Conservation (phyloP, 1,140 invertebrate genomes). For the Sitophilus oryzae region DNA sequence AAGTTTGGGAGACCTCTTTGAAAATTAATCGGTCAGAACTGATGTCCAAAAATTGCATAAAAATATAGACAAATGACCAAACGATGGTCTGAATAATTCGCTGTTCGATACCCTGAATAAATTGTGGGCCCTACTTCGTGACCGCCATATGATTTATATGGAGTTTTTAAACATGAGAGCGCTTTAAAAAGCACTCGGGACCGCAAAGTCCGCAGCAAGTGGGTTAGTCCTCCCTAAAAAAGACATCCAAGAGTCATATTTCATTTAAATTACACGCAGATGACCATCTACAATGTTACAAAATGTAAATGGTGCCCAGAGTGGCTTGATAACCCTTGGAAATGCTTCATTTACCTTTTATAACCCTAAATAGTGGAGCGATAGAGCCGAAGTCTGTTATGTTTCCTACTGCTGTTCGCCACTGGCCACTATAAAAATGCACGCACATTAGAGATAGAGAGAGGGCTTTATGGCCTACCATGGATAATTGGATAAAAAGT, state of each 20-base stretch:
- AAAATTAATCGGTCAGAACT: not conserved
- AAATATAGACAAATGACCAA: not conserved
- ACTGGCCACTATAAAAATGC: constrained; percentile 21
- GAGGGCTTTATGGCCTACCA: constrained; percentile 26
- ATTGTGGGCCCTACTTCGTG: not conserved
- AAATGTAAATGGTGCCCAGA: constrained; percentile 38
- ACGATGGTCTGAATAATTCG: not conserved
- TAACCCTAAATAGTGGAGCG: constrained; percentile 26
- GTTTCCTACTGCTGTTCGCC: constrained; percentile 6
- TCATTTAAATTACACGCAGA: constrained; percentile 39
- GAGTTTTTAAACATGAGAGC: constrained; percentile 26
- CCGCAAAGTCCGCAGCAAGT: constrained; percentile 20
- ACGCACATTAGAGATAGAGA: constrained; percentile 3
- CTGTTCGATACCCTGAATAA: not conserved
- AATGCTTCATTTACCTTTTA: constrained; percentile 41
- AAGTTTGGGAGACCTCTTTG: too few relatives aligned
- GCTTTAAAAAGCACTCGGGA: constrained; percentile 16
- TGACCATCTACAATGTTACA: constrained; percentile 41
- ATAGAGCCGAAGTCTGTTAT: constrained; percentile 14
- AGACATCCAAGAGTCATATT: constrained; percentile 31
- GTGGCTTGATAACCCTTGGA: constrained; percentile 35
- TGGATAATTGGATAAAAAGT: constrained; percentile 25
- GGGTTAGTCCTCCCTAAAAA: constrained; percentile 24
- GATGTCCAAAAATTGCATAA: not conserved
- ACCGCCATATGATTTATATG: constrained; percentile 26